Conservation (phyloP, 1,140 invertebrate species). For the Camponotus pennsylvanicus region DNA sequence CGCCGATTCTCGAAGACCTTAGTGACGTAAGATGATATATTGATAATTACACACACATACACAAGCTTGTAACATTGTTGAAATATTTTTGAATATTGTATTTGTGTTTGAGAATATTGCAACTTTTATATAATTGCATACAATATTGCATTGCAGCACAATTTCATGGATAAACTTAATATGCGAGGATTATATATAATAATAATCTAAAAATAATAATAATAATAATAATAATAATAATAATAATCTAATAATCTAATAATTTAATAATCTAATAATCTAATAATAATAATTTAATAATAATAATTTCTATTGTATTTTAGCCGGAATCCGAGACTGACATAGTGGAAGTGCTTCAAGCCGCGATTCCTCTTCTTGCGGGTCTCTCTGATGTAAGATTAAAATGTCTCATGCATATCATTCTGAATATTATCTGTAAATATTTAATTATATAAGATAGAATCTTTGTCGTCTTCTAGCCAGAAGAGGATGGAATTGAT, state of each 20-base stretch:
- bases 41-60: neutral
- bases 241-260: too few relatives aligned
- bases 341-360: conserved; percentile 77
- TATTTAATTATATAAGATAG: conserved; percentile 26
- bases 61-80: conserved; percentile 8
- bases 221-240: too few relatives aligned
- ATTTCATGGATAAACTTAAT: neutral
- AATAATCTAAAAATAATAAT: too few relatives aligned
- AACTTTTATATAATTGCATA: neutral
- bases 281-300: neutral
- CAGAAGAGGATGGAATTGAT: conserved; percentile 75
- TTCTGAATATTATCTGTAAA: conserved; percentile 20
- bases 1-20: conserved; percentile 83
- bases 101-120: neutral
- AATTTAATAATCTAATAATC: too few relatives aligned
- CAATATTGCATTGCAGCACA: neutral
- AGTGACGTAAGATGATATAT: conserved; percentile 80
- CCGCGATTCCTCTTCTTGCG: conserved; percentile 80
- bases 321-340: conserved; percentile 82
- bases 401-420: neutral
- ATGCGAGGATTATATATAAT: too few relatives aligned
- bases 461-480: conserved; percentile 69
- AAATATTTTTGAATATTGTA: neutral
- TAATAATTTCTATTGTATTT: conserved; percentile 56
- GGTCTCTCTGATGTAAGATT: conserved; percentile 80